Evolutionary conservation across 2,113 vertebrate species (phyloP).

Genomic region (Rhodinocichla rosea): DNA sequence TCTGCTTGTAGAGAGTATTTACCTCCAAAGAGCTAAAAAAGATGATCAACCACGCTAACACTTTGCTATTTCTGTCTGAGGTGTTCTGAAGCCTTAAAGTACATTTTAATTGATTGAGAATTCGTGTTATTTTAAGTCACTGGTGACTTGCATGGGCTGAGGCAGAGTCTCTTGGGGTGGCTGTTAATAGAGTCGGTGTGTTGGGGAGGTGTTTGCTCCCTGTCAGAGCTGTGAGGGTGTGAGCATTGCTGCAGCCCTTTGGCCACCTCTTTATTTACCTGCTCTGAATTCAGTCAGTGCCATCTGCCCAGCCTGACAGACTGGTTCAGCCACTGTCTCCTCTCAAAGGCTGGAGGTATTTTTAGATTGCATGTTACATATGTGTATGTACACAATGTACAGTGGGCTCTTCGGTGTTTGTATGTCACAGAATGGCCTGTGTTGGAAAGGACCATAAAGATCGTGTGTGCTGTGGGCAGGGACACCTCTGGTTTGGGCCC

Average conservation of each 20-base stretch:
- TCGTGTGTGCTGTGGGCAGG: rapidly evolving
- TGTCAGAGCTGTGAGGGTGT: not conserved
- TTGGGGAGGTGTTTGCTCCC: not conserved
- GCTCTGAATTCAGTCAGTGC: not conserved
- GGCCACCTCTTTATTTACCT: not conserved
- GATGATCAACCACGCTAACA: not conserved
- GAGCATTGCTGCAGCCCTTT: not conserved
- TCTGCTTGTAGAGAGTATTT: not conserved
- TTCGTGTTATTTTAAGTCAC: not conserved
- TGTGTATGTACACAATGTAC: not conserved
- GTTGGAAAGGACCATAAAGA: not conserved
- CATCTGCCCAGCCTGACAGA: not conserved
- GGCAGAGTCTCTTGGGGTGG: not conserved
- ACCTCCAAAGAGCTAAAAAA: not conserved
- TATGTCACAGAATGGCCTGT: not conserved
- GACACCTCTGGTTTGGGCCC: not conserved
- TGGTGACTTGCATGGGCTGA: not conserved
- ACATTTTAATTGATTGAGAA: not conserved
- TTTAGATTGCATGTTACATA: not conserved
- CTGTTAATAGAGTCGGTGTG: not conserved
- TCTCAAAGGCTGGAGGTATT: not conserved
- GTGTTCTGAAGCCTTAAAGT: not conserved
- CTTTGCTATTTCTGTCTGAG: not conserved
- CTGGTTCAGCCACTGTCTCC: not conserved
- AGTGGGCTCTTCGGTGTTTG: not conserved